Evolutionary conservation across 2,888 invertebrate genomes (phyloP), one percentile per base, ranked within the genome.

Genomic region (Ichneumoninae sp.): DNA sequence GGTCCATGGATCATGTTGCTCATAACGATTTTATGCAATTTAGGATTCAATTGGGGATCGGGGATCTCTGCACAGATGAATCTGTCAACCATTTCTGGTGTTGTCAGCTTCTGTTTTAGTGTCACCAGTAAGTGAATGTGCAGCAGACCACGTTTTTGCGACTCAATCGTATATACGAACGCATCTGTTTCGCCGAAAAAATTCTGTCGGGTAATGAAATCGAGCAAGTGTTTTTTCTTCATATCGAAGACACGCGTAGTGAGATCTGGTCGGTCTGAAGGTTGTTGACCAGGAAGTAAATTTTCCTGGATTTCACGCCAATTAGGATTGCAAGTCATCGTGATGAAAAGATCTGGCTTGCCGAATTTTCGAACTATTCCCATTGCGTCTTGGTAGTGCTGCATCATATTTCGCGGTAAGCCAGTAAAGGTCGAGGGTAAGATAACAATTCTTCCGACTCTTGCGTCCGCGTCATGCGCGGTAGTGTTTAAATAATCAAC

Each of bases 331-430:
- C 7, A 33, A 1, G 33, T 33, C 33, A 33, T 33, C 33, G 33
- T 33, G 33, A 33, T 94, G 86, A 94, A 94, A n/a, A 93, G 86
- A 86, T 93, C 91, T 30, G 94, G 93, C 80, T 91, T 91, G 13
- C 94, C 94, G 90, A 86, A 93, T 82, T 91, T 91, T 52, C 90
- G 47, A 4, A 94, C 94, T 69, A 93, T 91, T 13, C 93, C 88
- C 94, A 94, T 94, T 0, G 93, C 92, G 90, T 94, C 94, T 84
- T 94, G 93, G 86, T 91, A 93, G 47, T 90, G 88, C 88, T 94
- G 90, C 44, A 90, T 84, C 91, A 93, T 91, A 68, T 89, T 87
- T 26, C 93, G 86, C 5, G 93, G 92, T 40, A 91, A 87, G 8
- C 93, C 92, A 19, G 83, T 80, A 84, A 92, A 93, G 33, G 91